phyloP scores from a whole-genome alignment of 30 jellyfish, hydroid and myxozoan species.

The Turritopsis dohrnii region DNA sequence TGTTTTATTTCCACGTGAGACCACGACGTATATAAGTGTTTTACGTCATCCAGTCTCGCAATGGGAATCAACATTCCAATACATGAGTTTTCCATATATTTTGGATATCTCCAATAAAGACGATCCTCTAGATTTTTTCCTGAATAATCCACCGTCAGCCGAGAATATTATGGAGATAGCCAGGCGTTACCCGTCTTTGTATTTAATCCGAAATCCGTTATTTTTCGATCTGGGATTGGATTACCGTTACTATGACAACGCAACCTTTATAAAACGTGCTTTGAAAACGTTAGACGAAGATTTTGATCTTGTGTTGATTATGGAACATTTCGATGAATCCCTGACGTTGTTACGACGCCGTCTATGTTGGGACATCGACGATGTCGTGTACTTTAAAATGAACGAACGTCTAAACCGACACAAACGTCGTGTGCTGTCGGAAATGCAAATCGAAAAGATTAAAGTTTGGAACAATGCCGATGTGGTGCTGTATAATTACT shows the following conservation, averaged over 20 bases:
- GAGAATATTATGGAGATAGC: conserved; percentile 55
- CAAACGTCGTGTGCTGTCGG: conserved; percentile 55
- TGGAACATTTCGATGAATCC: conserved; percentile 97
- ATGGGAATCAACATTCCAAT: conserved; percentile 91
- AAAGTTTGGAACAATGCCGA: conserved; percentile 88
- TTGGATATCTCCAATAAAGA: conserved; percentile 51
- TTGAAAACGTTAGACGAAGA: conserved; percentile 60
- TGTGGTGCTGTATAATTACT: conserved; percentile 66
- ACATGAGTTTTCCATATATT: conserved; percentile 87
- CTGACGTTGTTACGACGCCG: conserved; percentile 85
- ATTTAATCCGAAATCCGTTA: conserved; percentile 73
- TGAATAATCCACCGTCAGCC: conserved; percentile 65
- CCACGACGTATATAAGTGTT: conserved; percentile 63
- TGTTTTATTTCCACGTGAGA: conserved; percentile 68
- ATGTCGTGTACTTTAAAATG: conserved; percentile 83
- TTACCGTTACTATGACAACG: conserved; percentile 55
- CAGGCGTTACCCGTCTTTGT: conserved; percentile 65
- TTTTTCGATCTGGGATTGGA: conserved; percentile 91
- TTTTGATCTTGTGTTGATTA: conserved; percentile 70
- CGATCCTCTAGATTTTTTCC: conserved; percentile 81
- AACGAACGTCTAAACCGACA: conserved; percentile 88
- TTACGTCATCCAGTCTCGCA: conserved; percentile 92
- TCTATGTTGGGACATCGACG: conserved; percentile 91
- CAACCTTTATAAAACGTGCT: conserved; percentile 69
- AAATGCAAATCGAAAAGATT: conserved; percentile 43